phyloP scores from a whole-genome alignment of 2,113 vertebrate genomes.

The Colistium nudipinnis region DNA sequence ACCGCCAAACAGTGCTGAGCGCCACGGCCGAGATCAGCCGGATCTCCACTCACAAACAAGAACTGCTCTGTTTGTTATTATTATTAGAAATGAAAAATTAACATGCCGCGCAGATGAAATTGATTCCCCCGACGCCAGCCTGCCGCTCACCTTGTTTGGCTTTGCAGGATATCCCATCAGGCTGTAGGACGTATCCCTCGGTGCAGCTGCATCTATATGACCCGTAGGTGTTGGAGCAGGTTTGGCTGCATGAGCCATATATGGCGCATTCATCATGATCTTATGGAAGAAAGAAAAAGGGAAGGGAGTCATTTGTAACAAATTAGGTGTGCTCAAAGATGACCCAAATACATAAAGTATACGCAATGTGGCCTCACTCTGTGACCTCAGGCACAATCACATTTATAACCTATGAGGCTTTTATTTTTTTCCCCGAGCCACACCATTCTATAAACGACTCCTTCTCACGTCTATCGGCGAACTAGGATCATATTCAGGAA shows the following conservation, averaged over 20 bases:
- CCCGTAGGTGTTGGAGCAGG: slow-evolving; percentile 90
- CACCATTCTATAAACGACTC: slow-evolving; percentile 23
- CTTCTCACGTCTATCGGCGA: slow-evolving; percentile 11
- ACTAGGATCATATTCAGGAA: slow-evolving; percentile 47
- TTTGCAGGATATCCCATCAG: slow-evolving; percentile 92
- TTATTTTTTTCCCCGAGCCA: slow-evolving; percentile 33
- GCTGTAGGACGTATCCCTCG: slow-evolving; percentile 91
- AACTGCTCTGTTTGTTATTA: slow-evolving; percentile 35
- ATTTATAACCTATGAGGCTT: slow-evolving; percentile 63
- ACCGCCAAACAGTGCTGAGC: slow-evolving; percentile 27
- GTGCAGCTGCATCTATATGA: slow-evolving; percentile 93
- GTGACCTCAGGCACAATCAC: slow-evolving; percentile 71
- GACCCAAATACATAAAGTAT: slow-evolving; percentile 84
- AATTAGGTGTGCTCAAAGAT: slow-evolving; percentile 82
- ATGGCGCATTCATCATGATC: slow-evolving; percentile 93
- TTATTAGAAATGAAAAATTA: slow-evolving; percentile 62
- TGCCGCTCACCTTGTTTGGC: slow-evolving; percentile 90
- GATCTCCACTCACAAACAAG: slow-evolving; percentile 29
- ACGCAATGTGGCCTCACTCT: slow-evolving; percentile 74
- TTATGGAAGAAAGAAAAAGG: slow-evolving; percentile 70
- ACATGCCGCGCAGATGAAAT: slow-evolving; percentile 52
- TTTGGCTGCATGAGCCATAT: slow-evolving; percentile 95
- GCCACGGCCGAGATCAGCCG: slow-evolving; percentile 41
- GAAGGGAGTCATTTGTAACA: slow-evolving; percentile 78
- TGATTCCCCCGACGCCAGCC: slow-evolving; percentile 34